Conservation (phyloP, 1,140 invertebrate genomes). For the Leptinotarsa texana region DNA sequence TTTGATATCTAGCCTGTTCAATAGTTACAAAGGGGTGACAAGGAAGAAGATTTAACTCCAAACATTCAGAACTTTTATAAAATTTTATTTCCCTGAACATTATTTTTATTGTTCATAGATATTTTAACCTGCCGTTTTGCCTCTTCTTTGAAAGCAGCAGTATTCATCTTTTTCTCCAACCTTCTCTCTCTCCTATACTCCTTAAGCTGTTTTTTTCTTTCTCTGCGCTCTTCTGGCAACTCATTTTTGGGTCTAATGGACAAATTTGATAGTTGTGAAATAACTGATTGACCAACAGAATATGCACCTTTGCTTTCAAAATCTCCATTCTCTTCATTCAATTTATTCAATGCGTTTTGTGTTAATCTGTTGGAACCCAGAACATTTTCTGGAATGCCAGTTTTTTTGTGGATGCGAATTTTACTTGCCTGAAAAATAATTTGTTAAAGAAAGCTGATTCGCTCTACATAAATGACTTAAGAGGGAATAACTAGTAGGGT, state of each 20-base stretch:
- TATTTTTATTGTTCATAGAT: constrained; percentile 72
- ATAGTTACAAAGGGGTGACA: too few species aligned
- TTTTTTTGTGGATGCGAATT: constrained; percentile 73
- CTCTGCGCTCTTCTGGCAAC: constrained; percentile 76
- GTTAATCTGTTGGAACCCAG: constrained; percentile 68
- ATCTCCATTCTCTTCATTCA: constrained; percentile 61
- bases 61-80: constrained; percentile 25
- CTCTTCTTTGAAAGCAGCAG: constrained; percentile 85
- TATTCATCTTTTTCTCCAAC: constrained; percentile 85
- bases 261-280: constrained; percentile 70
- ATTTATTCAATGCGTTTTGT: constrained; percentile 67
- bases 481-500: too few species aligned
- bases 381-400: constrained; percentile 73
- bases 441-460: too few species aligned
- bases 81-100: constrained; percentile 72
- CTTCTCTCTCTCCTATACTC: constrained; percentile 82
- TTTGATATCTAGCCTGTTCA: too few species aligned
- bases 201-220: constrained; percentile 81
- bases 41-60: too few species aligned
- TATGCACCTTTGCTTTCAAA: constrained; percentile 52
- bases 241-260: constrained; percentile 82
- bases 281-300: constrained; percentile 67
- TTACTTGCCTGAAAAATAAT: constrained; percentile 54
- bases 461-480: too few species aligned
- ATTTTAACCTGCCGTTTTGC: constrained; percentile 81